phyloP scores from a whole-genome alignment of 2,888 invertebrate species.

The Trachelus troglodyta region DNA sequence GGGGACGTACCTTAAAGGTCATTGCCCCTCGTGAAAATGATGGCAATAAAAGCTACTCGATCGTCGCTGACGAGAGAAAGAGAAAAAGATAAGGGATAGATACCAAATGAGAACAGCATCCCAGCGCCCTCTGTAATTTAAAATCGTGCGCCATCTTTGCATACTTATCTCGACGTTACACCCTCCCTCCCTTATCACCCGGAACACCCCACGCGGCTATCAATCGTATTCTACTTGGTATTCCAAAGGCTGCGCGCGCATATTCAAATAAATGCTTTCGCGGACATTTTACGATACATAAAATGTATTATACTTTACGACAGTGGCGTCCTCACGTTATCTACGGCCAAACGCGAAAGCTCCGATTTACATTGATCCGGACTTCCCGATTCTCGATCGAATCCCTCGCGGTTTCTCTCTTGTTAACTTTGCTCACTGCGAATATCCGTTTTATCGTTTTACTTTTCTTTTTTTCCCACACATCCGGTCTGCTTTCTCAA shows the following conservation, averaged over 20 bases:
- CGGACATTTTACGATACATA: conserved; percentile 15
- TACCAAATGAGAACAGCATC: neutral
- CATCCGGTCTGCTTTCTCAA: conserved; percentile 9
- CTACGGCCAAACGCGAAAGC: neutral
- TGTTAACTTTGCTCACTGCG: conserved; percentile 15
- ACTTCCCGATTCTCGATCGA: neutral
- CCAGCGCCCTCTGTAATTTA: neutral
- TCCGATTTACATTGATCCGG: neutral
- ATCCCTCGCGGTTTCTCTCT: neutral
- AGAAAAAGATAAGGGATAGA: conserved; percentile 1
- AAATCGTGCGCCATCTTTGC: conserved; percentile 18
- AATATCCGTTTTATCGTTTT: conserved; percentile 17
- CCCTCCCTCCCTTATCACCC: neutral
- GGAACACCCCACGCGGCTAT: neutral
- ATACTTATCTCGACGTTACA: conserved; percentile 33
- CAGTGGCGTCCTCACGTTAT: neutral
- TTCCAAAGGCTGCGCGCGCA: neutral
- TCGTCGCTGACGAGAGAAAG: conserved; percentile 12
- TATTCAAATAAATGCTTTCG: conserved; percentile 22
- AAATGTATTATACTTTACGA: neutral
- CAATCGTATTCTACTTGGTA: neutral
- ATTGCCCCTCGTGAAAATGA: neutral
- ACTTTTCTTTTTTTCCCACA: conserved; percentile 6
- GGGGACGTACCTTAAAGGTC: neutral
- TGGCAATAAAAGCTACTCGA: conserved; percentile 10